Conservation (phyloP, 2,888 invertebrate species). For the Lamproptera curius region DNA sequence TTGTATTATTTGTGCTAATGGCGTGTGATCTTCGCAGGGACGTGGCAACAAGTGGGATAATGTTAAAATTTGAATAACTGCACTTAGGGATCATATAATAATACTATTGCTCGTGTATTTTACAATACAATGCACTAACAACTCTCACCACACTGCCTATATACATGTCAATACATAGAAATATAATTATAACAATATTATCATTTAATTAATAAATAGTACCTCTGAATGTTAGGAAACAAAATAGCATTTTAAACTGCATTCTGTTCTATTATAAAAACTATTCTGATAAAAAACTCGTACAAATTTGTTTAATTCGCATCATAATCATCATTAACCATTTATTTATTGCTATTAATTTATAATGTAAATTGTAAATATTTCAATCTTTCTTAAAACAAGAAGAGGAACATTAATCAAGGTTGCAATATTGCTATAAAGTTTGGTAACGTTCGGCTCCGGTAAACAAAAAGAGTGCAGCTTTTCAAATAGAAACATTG, state of each 20-base stretch:
- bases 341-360: slow-evolving; percentile 74
- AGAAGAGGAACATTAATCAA: slow-evolving; percentile 78
- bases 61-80: slow-evolving; percentile 80
- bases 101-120: slow-evolving; percentile 55
- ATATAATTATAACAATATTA: slow-evolving; percentile 80
- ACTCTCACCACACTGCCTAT: slow-evolving; percentile 62
- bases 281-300: slow-evolving; percentile 76
- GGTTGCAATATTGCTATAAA: slow-evolving; percentile 71
- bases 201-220: slow-evolving; percentile 80
- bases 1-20: slow-evolving; percentile 66
- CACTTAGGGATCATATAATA: slow-evolving; percentile 65
- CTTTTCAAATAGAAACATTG: slow-evolving; percentile 48
- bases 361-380: slow-evolving; percentile 76
- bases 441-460: slow-evolving; percentile 72
- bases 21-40: slow-evolving; percentile 68
- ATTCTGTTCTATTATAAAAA: slow-evolving; percentile 74
- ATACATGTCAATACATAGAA: slow-evolving; percentile 77
- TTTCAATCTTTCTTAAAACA: slow-evolving; percentile 76
- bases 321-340: slow-evolving; percentile 61
- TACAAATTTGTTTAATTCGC: slow-evolving; percentile 74
- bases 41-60: slow-evolving; percentile 62
- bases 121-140: slow-evolving; percentile 54
- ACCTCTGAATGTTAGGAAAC: slow-evolving; percentile 80
- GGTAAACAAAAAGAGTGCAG: slow-evolving; percentile 71
- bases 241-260: slow-evolving; percentile 72